Conservation (phyloP, 2,888 invertebrate species). For the Drosophila monieri region DNA sequence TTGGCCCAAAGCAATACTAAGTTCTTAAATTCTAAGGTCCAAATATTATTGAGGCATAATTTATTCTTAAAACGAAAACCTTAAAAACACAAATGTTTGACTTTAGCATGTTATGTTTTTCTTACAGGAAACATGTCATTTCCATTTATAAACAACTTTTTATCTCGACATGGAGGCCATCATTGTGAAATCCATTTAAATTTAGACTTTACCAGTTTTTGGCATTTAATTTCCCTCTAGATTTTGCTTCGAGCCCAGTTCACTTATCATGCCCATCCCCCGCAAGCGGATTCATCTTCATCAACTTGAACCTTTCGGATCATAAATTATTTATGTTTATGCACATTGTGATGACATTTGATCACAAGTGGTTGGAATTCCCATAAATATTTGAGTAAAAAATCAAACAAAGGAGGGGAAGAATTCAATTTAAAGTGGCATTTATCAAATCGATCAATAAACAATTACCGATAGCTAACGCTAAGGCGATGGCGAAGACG, state of each 20-base stretch:
- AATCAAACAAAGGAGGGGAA: constrained; percentile 11
- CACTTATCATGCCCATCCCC: constrained; percentile 22
- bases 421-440: constrained; percentile 45
- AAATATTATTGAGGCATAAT: background rate
- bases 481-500: constrained; percentile 1
- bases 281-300: constrained; percentile 23
- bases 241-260: constrained; percentile 21
- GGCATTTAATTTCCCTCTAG: constrained; percentile 35
- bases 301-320: constrained; percentile 37
- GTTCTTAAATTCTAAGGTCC: background rate
- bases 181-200: constrained; percentile 23
- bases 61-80: background rate
- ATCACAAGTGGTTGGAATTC: constrained; percentile 39
- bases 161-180: background rate
- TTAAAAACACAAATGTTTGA: background rate
- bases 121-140: background rate
- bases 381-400: constrained; percentile 55
- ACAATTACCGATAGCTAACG: constrained; percentile 59
- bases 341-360: constrained; percentile 56
- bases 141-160: constrained; percentile 4
- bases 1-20: too few species aligned
- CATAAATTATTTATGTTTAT: constrained; percentile 49
- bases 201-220: constrained; percentile 16
- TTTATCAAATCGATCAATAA: constrained; percentile 73
- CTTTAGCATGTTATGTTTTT: background rate